Evolutionary conservation across 1,140 invertebrate species (phyloP), one percentile per base, ranked within the genome.

Genomic region (Dendrolimus kikuchii): DNA sequence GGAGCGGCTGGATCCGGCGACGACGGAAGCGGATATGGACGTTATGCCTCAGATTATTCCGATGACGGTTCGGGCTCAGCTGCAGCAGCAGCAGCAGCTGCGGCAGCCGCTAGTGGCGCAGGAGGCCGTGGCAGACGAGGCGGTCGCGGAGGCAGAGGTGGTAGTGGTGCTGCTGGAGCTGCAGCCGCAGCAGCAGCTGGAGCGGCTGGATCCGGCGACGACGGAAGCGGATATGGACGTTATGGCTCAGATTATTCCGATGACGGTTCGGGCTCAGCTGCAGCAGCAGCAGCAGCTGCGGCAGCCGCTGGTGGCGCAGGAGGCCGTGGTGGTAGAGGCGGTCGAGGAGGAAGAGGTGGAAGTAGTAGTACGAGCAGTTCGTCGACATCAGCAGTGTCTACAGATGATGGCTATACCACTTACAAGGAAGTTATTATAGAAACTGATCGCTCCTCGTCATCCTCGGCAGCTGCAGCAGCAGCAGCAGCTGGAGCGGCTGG

Each of bases 151-250:
- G 48, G 41, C 5, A 6, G 6, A 41, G 45, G 42, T 43, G 23
- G 23, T 2, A 23, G 23, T 23, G 23, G 1, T 2, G 23, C 1
- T 23, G 23, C 23, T 23, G 10, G 49, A 4, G 60, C 55, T 49
- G 37, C 57, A 44, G 59, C 52, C 38, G 40, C 41, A 40, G 53
- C 54, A 39, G 49, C 51, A 23, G 43, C 64, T 7, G 40, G 60
- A 7, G 52, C 58, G 36, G 53, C 47, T 10, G 50, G 51, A 39
- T 48, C 48, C 9, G 54, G 58, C 7, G 50, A 45, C 7, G 53
- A 46, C 1, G 10, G 10, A 23, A 53, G 10, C 38, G 9, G 8
- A 5, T 40, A 44, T 36, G 50, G 50, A 43, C n/a, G 10, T 5
- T 44, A 36, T n/a, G 44, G 51, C 39, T n/a, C 41, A 37, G 38